Base-by-base conservation (phyloP, 2,888 invertebrate genomes). In the Pammene fasciana region DNA sequence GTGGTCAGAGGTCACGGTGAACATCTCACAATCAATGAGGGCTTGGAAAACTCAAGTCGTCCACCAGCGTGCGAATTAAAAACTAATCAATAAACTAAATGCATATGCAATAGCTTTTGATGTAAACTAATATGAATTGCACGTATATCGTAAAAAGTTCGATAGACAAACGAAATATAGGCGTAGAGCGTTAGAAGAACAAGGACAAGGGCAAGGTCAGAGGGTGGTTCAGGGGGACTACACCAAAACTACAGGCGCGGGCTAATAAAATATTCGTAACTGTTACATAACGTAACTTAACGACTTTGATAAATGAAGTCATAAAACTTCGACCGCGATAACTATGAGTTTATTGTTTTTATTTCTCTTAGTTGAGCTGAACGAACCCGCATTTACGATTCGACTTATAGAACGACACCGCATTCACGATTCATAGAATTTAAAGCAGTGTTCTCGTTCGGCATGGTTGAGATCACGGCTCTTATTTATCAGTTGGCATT, bases 1-100 rank as follows among this genome's bases (percentile, higher is more conserved):
- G 78, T 72, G 72, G 76, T 71, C 80, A 82, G 80, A 82, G 90
- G 90, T 90, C 91, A 90, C 77, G 91, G 91, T 80, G 74, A 87
- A 87, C 90, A 60, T 83, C 85, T 87, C 75, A 82, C 82, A 82
- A 82, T 85, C 84, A 85, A 85, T 76, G 79, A 81, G 80, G 76
- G 80, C 83, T 82, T 75, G 78, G 78, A 79, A 82, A 75, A 82
- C 79, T 79, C 81, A 84, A 83, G 78, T 73, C 75, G 80, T 82
- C 83, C 82, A 84, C 81, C 84, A 79, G 77, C 81, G 80, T 76
- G 73, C 75, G 76, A 75, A 79, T 78, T 76, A 76, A 68, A 34
- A 13, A 13, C 16, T 36, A 34, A 8, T 54, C 34, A 34, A 34
- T 18, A 18, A 38, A 75, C 54, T 72, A 43, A 56, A 50, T 60